Percentiles rank a stretch among this genome's conserved stretches.
Conservation (phyloP, 2,113 vertebrate genomes). For the Tinamus guttatus region DNA sequence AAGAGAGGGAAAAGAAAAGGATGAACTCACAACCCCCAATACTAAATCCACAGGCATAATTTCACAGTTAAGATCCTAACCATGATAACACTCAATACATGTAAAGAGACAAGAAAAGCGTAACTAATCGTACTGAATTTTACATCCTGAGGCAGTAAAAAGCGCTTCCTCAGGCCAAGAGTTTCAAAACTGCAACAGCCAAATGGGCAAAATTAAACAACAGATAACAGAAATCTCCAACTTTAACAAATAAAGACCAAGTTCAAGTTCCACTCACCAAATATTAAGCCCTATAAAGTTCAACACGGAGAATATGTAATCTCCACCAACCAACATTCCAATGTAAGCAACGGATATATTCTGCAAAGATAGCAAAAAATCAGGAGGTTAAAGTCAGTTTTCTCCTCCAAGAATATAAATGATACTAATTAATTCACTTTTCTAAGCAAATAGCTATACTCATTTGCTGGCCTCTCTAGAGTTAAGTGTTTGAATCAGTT, state of each 20-base stretch:
- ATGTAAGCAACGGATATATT: slow-evolving; percentile 91
- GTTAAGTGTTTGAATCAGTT: neutral
- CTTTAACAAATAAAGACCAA: slow-evolving; percentile 4
- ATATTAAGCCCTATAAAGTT: slow-evolving; percentile 94
- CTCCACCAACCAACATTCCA: slow-evolving; percentile 90
- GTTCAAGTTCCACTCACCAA: slow-evolving; percentile 84
- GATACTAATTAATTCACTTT: neutral
- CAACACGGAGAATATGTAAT: slow-evolving; percentile 90
- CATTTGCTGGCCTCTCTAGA: neutral
- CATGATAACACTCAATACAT: neutral
- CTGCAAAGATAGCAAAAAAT: slow-evolving; percentile 75
- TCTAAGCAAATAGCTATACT: neutral
- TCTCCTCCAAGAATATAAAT: neutral
- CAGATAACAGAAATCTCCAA: neutral
- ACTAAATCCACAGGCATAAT: neutral
- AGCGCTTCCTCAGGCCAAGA: neutral
- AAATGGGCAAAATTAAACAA: neutral
- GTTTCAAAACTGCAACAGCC: neutral
- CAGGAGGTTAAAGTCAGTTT: neutral
- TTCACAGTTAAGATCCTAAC: neutral
- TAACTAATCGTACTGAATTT: neutral
- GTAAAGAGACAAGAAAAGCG: neutral
- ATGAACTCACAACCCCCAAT: neutral
- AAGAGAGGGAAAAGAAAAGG: neutral
- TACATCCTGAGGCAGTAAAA: neutral